Base-by-base conservation (phyloP, 2,113 vertebrate genomes). In the Alligator mississippiensis region DNA sequence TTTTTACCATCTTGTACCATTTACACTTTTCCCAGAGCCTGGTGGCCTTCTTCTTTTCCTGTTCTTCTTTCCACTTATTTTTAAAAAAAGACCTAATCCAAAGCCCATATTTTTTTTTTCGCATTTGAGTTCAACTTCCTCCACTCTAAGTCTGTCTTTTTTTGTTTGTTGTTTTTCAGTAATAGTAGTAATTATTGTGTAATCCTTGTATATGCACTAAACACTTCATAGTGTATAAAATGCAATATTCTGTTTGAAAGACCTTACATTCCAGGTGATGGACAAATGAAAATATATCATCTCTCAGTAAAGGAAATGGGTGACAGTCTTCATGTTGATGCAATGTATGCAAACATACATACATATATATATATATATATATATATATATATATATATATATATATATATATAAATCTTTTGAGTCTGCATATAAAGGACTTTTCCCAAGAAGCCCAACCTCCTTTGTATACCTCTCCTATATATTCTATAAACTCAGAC, bases 121-220 rank as follows among this genome's bases (percentile, higher is more conserved):
- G 28, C 17, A 7, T 17, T 27, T 70, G 25, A 22, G 74, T 79
- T 5, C 4, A 55, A 15, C 17, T 85, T 68, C 77, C 24, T 57
- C 24, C 34, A 72, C 27, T 24, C 57, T 11, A 70, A 30, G 4
- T 81, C 3, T 28, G 34, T 22, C n/a, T 21, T 47, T 22, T 30
- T 77, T 57, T 30, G 19, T 21, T 18, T 68, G 18, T 0, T 81
- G 4, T 57, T 83, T 60, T 4, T 4, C 21, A 70, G 30, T 38
- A 27, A 3, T 72, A 1, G 63, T 47, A 47, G 7, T 9, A 47
- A 47, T 47, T 47, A 47, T 47, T 85, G 54, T 34, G 5, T 38
- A 85, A 19, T 0, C 0, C 34, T 85, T 16, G 19, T 25, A 66
- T 5, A 0, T 14, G 16, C 28, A 70, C 9, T 3, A 58, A 11